Evolutionary conservation across 2,888 invertebrate genomes (phyloP).

Genomic region (Polylopha cassiicola): DNA sequence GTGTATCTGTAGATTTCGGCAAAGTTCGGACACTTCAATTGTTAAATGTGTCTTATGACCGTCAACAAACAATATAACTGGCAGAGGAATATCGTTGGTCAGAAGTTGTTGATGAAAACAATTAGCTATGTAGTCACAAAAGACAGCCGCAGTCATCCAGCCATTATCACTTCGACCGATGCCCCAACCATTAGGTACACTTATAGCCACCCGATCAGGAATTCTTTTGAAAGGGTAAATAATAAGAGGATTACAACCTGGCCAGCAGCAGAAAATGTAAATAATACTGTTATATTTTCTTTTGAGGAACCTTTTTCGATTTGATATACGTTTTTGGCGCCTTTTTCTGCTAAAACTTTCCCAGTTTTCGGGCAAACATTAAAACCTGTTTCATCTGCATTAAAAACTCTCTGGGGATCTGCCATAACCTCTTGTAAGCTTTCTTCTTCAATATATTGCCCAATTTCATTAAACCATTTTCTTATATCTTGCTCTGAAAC

Average conservation of each 20-base stretch:
- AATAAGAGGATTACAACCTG: slow-evolving; percentile 26
- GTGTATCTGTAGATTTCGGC: slow-evolving; percentile 18
- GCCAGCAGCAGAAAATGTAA: slow-evolving; percentile 30
- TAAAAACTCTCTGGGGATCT: slow-evolving; percentile 15
- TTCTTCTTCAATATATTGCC: not conserved
- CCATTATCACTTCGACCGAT: slow-evolving; percentile 28
- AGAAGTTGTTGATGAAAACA: no score
- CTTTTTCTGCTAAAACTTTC: slow-evolving; percentile 29
- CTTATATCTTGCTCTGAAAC: not conserved
- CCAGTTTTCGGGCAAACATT: slow-evolving; percentile 25
- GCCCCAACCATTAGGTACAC: slow-evolving; percentile 29
- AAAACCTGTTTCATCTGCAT: slow-evolving; percentile 30
- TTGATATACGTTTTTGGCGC: slow-evolving; percentile 24
- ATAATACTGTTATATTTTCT: slow-evolving; percentile 34
- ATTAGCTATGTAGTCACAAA: slow-evolving; percentile 33
- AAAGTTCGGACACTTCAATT: slow-evolving; percentile 19
- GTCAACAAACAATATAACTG: slow-evolving; percentile 17
- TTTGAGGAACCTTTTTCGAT: slow-evolving; percentile 31
- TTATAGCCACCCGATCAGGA: slow-evolving; percentile 20
- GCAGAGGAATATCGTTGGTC: not conserved
- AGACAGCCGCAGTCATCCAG: slow-evolving; percentile 29
- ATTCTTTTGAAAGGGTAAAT: slow-evolving; percentile 22
- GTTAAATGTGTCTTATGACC: slow-evolving; percentile 24
- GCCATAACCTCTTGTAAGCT: no score
- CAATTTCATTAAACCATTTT: not conserved